phyloP scores from a whole-genome alignment of 2,888 invertebrate species.

The Chrysotoxum bicinctum region DNA sequence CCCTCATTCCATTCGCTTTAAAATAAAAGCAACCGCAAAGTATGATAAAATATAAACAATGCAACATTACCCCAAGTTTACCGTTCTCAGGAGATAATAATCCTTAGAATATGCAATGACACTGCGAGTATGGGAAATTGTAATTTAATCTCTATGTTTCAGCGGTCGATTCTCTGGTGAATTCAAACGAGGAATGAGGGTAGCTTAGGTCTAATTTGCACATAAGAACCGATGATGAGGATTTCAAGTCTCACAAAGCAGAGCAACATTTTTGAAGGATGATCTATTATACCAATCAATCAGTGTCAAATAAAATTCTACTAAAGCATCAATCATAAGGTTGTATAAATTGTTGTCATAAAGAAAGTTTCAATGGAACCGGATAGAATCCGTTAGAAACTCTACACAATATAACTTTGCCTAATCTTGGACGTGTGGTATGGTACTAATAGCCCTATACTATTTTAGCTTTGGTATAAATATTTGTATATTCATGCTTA shows the following conservation, averaged over 20 bases:
- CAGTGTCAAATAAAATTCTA: not conserved
- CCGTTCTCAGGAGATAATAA: constrained; percentile 17
- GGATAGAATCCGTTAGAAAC: too few species aligned
- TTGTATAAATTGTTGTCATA: not conserved
- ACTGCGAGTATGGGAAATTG: not conserved
- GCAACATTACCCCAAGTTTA: not conserved
- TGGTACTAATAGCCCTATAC: too few species aligned
- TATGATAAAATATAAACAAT: not conserved
- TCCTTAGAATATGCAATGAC: not conserved
- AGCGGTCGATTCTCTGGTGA: not conserved
- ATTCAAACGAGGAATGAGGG: not conserved
- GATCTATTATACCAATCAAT: not conserved
- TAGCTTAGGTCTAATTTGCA: not conserved
- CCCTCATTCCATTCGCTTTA: not conserved
- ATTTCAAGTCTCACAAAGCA: not conserved
- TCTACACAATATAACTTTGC: too few species aligned
- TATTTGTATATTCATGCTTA: too few species aligned
- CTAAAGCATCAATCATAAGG: not conserved
- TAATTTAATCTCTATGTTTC: constrained; percentile 14
- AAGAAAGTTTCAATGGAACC: too few species aligned
- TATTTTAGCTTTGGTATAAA: too few species aligned
- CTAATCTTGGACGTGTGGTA: too few species aligned
- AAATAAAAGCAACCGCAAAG: not conserved
- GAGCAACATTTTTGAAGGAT: not conserved
- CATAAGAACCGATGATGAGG: not conserved